A percentile compares a stretch with the other conserved stretches of the same genome.
phyloP scores from a whole-genome alignment of 1,140 invertebrate species.

The Drosophila parabipectinata region DNA sequence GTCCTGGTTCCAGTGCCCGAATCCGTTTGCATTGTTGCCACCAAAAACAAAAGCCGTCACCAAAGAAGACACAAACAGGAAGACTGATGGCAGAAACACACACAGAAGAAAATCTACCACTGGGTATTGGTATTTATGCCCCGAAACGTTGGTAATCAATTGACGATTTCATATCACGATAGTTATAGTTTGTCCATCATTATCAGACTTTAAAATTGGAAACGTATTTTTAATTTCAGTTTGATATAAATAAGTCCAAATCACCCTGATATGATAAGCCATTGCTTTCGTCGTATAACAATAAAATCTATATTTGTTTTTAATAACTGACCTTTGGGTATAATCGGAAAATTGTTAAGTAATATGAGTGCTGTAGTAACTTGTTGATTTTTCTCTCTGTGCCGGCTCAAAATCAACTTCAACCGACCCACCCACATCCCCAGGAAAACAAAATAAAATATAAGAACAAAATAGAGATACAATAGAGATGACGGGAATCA shows the following conservation, averaged over 20 bases:
- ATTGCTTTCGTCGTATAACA: neutral
- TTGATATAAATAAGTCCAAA: constrained; percentile 5
- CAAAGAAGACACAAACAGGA: constrained; percentile 66
- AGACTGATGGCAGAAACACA: constrained; percentile 50
- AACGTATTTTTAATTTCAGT: neutral
- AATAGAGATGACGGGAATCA: constrained; percentile 40
- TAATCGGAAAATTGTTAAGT: neutral
- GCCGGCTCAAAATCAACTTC: constrained; percentile 22
- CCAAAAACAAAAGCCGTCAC: constrained; percentile 72
- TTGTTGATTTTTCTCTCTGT: constrained; percentile 6
- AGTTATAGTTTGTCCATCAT: neutral
- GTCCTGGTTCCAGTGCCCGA: constrained; percentile 18
- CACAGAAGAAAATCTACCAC: constrained; percentile 8
- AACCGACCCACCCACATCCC: constrained; percentile 9
- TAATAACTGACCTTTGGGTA: neutral
- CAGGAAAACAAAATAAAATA: neutral
- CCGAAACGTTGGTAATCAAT: neutral
- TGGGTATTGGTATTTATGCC: neutral
- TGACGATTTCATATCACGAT: neutral
- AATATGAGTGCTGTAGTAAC: neutral
- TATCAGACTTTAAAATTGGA: constrained; percentile 1
- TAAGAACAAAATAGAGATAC: constrained; percentile 2
- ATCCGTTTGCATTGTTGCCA: constrained; percentile 55
- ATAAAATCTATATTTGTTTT: neutral
- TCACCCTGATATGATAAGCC: neutral